Evolutionary conservation across 2,888 invertebrate genomes (phyloP), one percentile per base, ranked within the genome.

Genomic region (Scaptomyza caliginosa): DNA sequence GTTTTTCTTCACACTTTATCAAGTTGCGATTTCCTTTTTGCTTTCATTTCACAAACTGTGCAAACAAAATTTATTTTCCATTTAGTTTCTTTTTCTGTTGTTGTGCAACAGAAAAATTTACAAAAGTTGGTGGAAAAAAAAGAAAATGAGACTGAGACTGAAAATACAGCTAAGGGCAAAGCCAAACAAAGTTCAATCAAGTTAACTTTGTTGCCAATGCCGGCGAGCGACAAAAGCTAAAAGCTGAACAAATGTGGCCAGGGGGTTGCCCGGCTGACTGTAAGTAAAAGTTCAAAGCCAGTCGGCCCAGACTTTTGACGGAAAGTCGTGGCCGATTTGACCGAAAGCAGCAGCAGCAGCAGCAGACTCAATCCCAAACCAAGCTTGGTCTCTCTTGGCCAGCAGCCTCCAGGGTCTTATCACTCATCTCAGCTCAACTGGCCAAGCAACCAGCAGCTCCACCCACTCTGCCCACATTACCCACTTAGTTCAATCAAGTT

Each of bases 1-100:
- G 74, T 64, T 76, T 76, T 76, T 39, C 74, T 82, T 80, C 76
- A 77, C 80, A 80, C 80, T 82, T 72, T 67, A 66, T 67, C 75
- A 80, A 80, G 82, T 75, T 77, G 82, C 62, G 57, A 74, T 56
- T 83, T 81, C 80, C 83, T 80, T 67, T 70, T 70, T 55, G 50
- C 58, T 62, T 71, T 74, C 56, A 69, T 73, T 56, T 57, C 79
- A 67, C 78, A 82, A 34, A 34, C 4, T 16, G 84, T 77, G 82
- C 84, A 83, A 82, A 84, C 84, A 82, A 82, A 83, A 82, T 84
- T 84, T 82, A 84, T 82, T 79, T 82, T 84, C 79, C 82, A 82
- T 83, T 84, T 80, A 83, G 77, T 82, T 81, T 71, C 76, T 80
- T 70, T 74, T n/a, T n/a, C n/a, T n/a, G n/a, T n/a, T n/a, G n/a